Evolutionary conservation across 2,888 invertebrate species (phyloP).

Genomic region (Cheilosia pagana): DNA sequence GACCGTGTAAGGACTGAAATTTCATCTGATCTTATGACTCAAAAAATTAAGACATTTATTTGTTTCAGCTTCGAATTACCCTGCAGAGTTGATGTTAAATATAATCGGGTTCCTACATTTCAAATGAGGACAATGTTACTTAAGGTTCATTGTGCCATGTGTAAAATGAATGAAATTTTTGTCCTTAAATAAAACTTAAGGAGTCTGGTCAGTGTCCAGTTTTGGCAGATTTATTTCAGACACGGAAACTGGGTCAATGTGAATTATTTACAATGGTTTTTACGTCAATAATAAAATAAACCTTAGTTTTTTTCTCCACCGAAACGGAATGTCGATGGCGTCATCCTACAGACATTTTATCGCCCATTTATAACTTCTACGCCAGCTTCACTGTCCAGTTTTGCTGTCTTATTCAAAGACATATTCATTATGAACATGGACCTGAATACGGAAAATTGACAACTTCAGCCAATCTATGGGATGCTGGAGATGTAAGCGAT

Average conservation of each 20-base stretch:
- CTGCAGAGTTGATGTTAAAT: neutral
- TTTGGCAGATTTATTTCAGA: slow-evolving; percentile 18
- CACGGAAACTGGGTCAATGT: slow-evolving; percentile 24
- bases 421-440: too few relatives aligned
- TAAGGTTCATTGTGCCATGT: neutral
- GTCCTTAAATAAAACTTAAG: neutral
- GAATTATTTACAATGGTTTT: slow-evolving; percentile 41
- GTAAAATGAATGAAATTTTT: too few relatives aligned
- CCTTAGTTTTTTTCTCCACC: slow-evolving; percentile 30
- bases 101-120: neutral
- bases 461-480: too few relatives aligned
- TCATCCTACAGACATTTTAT: slow-evolving; percentile 36
- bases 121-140: neutral
- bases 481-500: too few relatives aligned
- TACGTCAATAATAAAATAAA: slow-evolving; percentile 36
- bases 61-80: slow-evolving; percentile 22
- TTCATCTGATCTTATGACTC: slow-evolving; percentile 57
- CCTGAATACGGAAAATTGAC: too few relatives aligned
- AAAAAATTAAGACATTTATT: slow-evolving; percentile 65
- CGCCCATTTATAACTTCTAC: slow-evolving; percentile 36
- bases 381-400: slow-evolving; percentile 5
- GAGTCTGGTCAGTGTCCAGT: slow-evolving; percentile 4
- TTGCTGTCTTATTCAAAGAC: neutral
- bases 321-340: slow-evolving; percentile 37
- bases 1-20: slow-evolving; percentile 33